Conservation (phyloP, 1,140 invertebrate species). For the Rhizoglyphus robini region DNA sequence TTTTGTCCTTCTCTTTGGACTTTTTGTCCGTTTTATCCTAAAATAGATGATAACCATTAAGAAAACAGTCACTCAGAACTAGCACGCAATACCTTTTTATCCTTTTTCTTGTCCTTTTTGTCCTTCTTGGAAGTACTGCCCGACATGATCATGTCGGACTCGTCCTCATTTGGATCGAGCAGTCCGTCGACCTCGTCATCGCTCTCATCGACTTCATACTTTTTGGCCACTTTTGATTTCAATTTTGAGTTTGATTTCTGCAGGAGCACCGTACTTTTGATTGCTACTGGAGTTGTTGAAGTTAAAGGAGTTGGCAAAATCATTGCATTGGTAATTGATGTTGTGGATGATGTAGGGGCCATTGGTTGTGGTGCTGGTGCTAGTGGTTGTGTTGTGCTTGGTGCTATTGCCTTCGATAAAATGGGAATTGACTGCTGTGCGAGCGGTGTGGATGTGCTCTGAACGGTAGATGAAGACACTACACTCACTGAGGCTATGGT, state of each 20-base stretch:
- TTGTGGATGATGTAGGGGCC: neutral
- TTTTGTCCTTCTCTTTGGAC: conserved; percentile 16
- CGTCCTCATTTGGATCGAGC: neutral
- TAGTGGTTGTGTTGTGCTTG: neutral
- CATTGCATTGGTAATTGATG: neutral
- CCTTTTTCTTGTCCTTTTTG: conserved; percentile 12
- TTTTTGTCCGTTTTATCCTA: conserved; percentile 15
- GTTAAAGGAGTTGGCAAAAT: neutral
- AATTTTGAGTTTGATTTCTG: conserved; percentile 15
- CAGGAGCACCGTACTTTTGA: neutral
- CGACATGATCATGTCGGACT: conserved; percentile 1
- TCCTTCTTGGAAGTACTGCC: neutral
- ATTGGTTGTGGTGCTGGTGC: neutral
- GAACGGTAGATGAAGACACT: no score
- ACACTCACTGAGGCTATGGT: no score
- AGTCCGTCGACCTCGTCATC: conserved; percentile 24
- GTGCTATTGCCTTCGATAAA: neutral
- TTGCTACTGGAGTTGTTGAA: neutral
- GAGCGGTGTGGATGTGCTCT: no score
- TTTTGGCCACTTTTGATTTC: conserved; percentile 17
- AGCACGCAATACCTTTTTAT: conserved; percentile 21
- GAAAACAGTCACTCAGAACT: no score
- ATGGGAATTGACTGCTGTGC: neutral
- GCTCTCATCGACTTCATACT: conserved; percentile 22
- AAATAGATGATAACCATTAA: conserved; percentile 10